phyloP scores from a whole-genome alignment of 2,888 invertebrate species.

The Epiperipatus broadwayi region DNA sequence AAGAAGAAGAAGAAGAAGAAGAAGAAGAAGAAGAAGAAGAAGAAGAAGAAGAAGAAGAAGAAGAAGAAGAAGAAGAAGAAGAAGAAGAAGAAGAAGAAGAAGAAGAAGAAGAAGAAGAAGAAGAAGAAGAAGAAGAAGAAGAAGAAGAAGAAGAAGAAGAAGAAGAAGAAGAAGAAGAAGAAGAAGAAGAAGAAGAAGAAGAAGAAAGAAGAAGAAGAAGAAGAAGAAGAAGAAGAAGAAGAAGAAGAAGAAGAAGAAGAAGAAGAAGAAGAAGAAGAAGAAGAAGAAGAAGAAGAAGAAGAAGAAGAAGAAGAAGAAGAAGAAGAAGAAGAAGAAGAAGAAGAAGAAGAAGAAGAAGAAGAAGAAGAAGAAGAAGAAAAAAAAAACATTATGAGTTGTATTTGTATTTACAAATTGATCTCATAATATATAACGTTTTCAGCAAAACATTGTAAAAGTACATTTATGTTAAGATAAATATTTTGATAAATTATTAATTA shows the following conservation, averaged over 20 bases:
- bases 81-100: slow-evolving; percentile 3
- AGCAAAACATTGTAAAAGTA: no score
- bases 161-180: slow-evolving; percentile 3
- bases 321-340: slow-evolving; percentile 3
- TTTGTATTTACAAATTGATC: no score
- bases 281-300: slow-evolving; percentile 3
- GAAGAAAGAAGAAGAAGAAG: slow-evolving; percentile 3
- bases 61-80: slow-evolving; percentile 3
- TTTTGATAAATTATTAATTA: no score
- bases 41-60: slow-evolving; percentile 12
- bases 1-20: slow-evolving; percentile 6
- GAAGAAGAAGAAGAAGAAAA: not conserved
- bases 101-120: slow-evolving; percentile 3
- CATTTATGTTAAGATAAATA: no score
- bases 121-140: slow-evolving; percentile 3
- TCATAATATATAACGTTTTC: no score
- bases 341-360: slow-evolving; percentile 3
- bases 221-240: slow-evolving; percentile 3
- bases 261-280: slow-evolving; percentile 3
- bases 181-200: slow-evolving; percentile 3
- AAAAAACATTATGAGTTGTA: no score
- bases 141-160: slow-evolving; percentile 3
- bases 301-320: slow-evolving; percentile 3
- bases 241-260: slow-evolving; percentile 3
- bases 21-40: slow-evolving; percentile 12